Evolutionary conservation across 1,140 invertebrate species (phyloP), one percentile per base, ranked within the genome.

Genomic region (Meloidogyne hapla): DNA sequence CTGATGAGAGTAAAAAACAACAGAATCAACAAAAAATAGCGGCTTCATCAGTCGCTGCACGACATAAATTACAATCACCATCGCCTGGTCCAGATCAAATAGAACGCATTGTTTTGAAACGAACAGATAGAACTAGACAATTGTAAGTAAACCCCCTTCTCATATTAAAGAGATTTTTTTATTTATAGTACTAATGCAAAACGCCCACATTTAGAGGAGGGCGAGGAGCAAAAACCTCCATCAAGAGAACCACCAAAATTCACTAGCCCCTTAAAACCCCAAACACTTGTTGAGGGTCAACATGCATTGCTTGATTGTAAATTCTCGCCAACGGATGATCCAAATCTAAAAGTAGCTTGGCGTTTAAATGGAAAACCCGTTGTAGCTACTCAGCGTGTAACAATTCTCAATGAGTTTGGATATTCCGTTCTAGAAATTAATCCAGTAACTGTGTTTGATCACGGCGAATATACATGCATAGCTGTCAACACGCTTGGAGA

Each of bases 291-390:
- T 25, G 87, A 87, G 68, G 86, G 86, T 85, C 93, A 96, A 88
- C 92, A 94, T n/a, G 94, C 93, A 77, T 94, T 97, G 87, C 96
- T 98, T 89, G 95, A 98, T 89, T 94, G 94, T 77, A 91, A 94
- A 28, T 90, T 98, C 0, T 94, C 96, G 81, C 96, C 96, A n/a
- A 93, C 96, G 33, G 95, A 95, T 76, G 96, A 98, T 90, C 91
- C 94, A 0, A 93, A 93, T 82, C 90, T 98, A 28, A 93, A 92
- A 87, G 93, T 96, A 12, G 93, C 95, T 89, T 96, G 94, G 94
- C 89, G 95, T 33, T 91, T 93, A 42, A 95, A 97, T 88, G 94
- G 94, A 74, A 92, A 94, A 74, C 92, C 94, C 28, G 93, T 96
- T 77, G 80, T 90, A 88, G 77, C 83, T 91, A 92, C 94, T 6